Conservation (phyloP, 2,113 vertebrate species). For the Epinephelus lanceolatus region DNA sequence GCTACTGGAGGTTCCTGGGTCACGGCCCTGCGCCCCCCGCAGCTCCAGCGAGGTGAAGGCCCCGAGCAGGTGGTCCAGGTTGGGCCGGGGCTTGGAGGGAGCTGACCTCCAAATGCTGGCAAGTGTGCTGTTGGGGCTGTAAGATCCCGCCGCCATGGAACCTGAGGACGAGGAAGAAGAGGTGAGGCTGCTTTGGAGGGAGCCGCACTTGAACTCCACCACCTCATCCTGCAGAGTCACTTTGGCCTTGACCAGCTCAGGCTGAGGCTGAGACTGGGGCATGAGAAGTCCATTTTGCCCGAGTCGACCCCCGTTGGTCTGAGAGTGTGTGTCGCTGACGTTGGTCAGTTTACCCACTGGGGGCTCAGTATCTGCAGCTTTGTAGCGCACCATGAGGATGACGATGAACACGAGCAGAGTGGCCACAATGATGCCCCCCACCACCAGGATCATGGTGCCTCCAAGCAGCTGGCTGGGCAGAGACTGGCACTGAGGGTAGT, state of each 20-base stretch:
- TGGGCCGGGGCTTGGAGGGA: conserved; percentile 87
- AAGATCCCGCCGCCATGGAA: conserved; percentile 85
- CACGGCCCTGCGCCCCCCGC: conserved; percentile 86
- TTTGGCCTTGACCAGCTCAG: conserved; percentile 84
- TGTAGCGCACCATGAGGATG: conserved; percentile 94
- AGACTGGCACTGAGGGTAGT: conserved; percentile 91
- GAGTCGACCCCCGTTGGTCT: conserved; percentile 87
- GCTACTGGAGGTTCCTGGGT: conserved; percentile 81
- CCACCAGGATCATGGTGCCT: conserved; percentile 95
- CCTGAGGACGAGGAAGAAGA: conserved; percentile 88
- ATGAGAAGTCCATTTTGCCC: conserved; percentile 84
- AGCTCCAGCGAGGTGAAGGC: conserved; percentile 93
- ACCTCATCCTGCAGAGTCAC: conserved; percentile 88
- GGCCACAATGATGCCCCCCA: conserved; percentile 94
- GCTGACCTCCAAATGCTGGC: conserved; percentile 89
- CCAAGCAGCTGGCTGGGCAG: conserved; percentile 93
- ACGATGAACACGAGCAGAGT: conserved; percentile 94
- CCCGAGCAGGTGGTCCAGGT: conserved; percentile 92
- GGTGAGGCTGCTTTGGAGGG: conserved; percentile 88
- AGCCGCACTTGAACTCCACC: conserved; percentile 89
- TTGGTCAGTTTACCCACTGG: conserved; percentile 84
- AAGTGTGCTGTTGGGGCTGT: conserved; percentile 88
- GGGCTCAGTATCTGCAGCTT: conserved; percentile 86
- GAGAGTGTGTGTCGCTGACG: conserved; percentile 89
- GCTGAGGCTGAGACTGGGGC: conserved; percentile 38